These are phyloP conservation scores for Heliconius melpomene DNA, from an alignment of 1,140 invertebrate genomes.

Conservation along the genomic window DNA sequence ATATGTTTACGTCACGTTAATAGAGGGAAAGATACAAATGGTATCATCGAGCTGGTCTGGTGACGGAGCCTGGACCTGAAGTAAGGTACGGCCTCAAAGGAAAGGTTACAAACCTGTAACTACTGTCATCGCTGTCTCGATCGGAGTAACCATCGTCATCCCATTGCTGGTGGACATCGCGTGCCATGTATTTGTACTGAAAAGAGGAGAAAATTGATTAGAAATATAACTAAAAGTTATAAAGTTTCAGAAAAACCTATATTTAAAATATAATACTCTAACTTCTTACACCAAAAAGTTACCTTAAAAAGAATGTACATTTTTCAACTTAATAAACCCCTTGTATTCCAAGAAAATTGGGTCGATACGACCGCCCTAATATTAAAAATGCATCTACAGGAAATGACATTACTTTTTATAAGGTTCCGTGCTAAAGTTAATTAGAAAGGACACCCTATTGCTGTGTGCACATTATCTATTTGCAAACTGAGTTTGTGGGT, in stretches of 20 bases:
- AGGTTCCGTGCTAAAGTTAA: neutral
- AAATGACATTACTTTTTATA: neutral
- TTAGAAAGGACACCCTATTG: neutral
- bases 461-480: neutral
- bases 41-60: too few relatives aligned
- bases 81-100: neutral
- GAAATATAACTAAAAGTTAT: neutral
- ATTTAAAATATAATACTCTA: too few relatives aligned
- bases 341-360: neutral
- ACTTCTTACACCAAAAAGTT: too few relatives aligned
- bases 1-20: too few relatives aligned
- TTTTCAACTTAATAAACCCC: neutral
- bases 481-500: neutral
- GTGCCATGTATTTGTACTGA: constrained; percentile 63
- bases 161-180: constrained; percentile 57
- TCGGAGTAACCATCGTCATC: constrained; percentile 61
- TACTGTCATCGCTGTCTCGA: constrained; percentile 62
- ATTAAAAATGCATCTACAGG: neutral
- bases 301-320: too few relatives aligned
- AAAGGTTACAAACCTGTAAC: neutral
- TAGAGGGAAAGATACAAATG: too few relatives aligned
- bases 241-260: neutral
- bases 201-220: constrained; percentile 10
- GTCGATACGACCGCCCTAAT: neutral
- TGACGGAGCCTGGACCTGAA: too few relatives aligned